Evolutionary conservation across 2,797 vertebrate genomes (phyloP).

Genomic region (Caiman crocodilus): DNA sequence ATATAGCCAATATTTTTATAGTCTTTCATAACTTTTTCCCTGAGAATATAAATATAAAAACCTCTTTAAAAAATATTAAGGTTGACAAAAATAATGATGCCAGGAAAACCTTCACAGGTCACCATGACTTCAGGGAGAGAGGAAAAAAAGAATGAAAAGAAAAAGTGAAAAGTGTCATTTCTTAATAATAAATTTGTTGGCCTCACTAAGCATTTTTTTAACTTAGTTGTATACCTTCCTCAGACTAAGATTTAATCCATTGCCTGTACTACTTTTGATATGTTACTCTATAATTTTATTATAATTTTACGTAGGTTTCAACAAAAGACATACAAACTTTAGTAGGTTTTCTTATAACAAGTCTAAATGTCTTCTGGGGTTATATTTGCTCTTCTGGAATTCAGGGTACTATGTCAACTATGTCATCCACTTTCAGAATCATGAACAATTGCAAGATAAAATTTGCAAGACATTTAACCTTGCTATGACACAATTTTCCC

Average conservation of each 20-base stretch:
- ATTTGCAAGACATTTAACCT: not conserved
- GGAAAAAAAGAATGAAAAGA: not conserved
- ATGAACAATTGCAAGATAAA: not conserved
- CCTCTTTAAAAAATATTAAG: not conserved
- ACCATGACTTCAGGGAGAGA: not conserved
- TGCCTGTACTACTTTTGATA: not conserved
- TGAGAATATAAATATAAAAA: not conserved
- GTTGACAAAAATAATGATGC: not conserved
- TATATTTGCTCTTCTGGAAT: not conserved
- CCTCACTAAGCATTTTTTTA: not conserved
- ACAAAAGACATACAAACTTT: not conserved
- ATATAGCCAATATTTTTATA: not conserved
- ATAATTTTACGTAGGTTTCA: not conserved
- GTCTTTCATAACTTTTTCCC: not conserved
- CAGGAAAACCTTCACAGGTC: not conserved
- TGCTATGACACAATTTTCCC: not conserved
- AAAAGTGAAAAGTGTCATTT: accelerated
- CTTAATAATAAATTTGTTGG: not conserved
- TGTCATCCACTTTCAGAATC: not conserved
- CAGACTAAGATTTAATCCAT: not conserved
- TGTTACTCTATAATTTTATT: not conserved
- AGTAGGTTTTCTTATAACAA: not conserved
- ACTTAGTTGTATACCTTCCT: not conserved
- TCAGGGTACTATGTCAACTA: not conserved
- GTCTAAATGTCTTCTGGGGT: not conserved